A percentile compares a stretch with the other conserved stretches of the same genome.
Evolutionary conservation across 2,797 vertebrate species (phyloP).

Genomic region (Hyperoplus immaculatus): DNA sequence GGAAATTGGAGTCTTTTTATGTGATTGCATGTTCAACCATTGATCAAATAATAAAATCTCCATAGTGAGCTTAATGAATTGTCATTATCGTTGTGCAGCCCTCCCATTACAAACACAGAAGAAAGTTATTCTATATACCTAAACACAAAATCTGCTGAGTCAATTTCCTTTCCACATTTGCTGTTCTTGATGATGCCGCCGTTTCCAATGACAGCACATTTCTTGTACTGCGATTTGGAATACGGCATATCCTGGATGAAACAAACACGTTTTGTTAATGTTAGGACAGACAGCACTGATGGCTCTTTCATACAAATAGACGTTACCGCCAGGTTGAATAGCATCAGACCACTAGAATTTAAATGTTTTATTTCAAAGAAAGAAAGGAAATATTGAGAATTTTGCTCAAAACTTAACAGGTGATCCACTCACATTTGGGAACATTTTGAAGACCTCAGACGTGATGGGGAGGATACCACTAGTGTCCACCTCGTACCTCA

Average conservation of each 20-base stretch:
- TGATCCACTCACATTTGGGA: slow-evolving; percentile 91
- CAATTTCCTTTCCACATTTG: slow-evolving; percentile 95
- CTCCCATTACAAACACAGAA: slow-evolving; percentile 7
- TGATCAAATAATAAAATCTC: too few species aligned
- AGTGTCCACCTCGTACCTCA: slow-evolving; percentile 97
- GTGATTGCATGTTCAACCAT: background rate
- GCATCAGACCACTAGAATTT: background rate
- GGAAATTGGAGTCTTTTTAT: background rate
- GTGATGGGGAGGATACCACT: slow-evolving; percentile 95
- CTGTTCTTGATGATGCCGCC: slow-evolving; percentile 99
- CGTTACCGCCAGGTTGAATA: background rate
- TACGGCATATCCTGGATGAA: slow-evolving; percentile 95
- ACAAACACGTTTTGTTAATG: slow-evolving; percentile 24
- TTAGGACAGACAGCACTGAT: slow-evolving; percentile 12
- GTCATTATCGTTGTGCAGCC: slow-evolving; percentile 12
- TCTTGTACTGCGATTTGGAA: slow-evolving; percentile 97
- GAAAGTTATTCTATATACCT: slow-evolving; percentile 83
- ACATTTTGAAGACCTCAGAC: slow-evolving; percentile 96
- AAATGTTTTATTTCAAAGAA: background rate
- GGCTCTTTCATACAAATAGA: background rate
- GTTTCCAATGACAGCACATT: slow-evolving; percentile 96
- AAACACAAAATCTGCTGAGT: slow-evolving; percentile 96
- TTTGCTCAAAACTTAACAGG: background rate
- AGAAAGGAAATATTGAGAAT: background rate
- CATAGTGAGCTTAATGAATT: too few species aligned